Conservation (phyloP, 2,888 invertebrate genomes). For the Aricia artaxerxes region DNA sequence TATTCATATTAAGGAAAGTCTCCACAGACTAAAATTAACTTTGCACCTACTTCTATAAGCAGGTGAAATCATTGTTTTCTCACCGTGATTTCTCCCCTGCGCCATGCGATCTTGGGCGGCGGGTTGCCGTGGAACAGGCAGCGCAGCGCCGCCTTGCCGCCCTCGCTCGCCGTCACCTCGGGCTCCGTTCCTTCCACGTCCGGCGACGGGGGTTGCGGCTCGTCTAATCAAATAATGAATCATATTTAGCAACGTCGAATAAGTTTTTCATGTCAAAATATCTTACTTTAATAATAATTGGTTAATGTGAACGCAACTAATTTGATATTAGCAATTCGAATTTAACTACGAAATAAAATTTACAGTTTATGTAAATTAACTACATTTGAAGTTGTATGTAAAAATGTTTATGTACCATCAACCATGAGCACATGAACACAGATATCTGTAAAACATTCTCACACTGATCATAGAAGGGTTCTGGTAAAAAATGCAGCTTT, state of each 20-base stretch:
- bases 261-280: background rate
- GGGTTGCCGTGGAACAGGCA: conserved; percentile 90
- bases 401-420: too few relatives aligned
- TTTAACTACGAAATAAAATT: too few relatives aligned
- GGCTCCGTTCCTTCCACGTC: conserved; percentile 76
- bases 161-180: conserved; percentile 84
- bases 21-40: too few relatives aligned
- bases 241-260: background rate
- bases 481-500: background rate
- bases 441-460: too few relatives aligned
- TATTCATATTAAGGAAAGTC: too few relatives aligned
- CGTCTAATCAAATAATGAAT: conserved; percentile 45
- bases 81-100: conserved; percentile 85
- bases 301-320: too few relatives aligned
- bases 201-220: conserved; percentile 59
- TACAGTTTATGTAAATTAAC: background rate
- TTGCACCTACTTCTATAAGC: too few relatives aligned
- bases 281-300: too few relatives aligned
- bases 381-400: too few relatives aligned
- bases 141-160: conserved; percentile 85
- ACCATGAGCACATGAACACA: too few relatives aligned
- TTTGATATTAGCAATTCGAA: too few relatives aligned
- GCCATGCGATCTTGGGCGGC: conserved; percentile 88
- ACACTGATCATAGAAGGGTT: too few relatives aligned
- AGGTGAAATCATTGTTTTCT: background rate